A percentile compares a stretch with the other conserved stretches of the same genome.
Evolutionary conservation across 2,888 invertebrate genomes (phyloP).

Genomic region (Phoenoteleia sp.): DNA sequence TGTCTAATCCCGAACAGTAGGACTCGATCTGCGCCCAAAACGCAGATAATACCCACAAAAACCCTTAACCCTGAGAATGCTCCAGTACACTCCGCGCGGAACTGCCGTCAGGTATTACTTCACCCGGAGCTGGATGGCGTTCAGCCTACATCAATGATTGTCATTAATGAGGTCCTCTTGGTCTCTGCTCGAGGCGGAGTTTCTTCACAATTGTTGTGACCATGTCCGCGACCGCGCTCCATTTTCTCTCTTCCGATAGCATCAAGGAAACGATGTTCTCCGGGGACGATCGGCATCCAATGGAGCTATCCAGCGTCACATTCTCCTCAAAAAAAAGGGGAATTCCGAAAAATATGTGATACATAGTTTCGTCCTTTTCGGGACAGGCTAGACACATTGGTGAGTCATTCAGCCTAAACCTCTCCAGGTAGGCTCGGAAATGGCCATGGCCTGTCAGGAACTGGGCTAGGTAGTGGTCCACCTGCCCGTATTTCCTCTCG

Average conservation of each 20-base stretch:
- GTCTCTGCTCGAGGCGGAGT: background rate
- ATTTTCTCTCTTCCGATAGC: constrained; percentile 28
- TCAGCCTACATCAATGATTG: background rate
- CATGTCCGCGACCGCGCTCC: constrained; percentile 31
- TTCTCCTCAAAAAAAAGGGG: background rate
- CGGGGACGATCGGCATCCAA: constrained; percentile 1
- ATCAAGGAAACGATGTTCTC: constrained; percentile 50
- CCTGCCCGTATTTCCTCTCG: constrained; percentile 59
- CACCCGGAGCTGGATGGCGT: background rate
- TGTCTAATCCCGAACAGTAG: too few relatives aligned
- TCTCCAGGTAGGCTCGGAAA: constrained; percentile 52
- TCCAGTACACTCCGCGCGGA: background rate
- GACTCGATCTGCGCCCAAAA: background rate
- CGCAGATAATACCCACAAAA: background rate
- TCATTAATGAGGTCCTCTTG: background rate
- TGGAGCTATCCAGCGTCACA: background rate
- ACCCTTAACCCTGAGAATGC: background rate
- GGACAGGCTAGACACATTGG: constrained; percentile 11
- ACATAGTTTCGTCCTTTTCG: background rate
- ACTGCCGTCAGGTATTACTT: constrained; percentile 5
- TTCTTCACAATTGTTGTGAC: constrained; percentile 29
- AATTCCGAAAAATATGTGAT: background rate
- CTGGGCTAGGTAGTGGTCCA: constrained; percentile 54
- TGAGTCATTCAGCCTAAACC: background rate
- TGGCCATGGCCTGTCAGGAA: constrained; percentile 40